Evolutionary conservation across 1,140 invertebrate genomes (phyloP).

Genomic region (Manduca sexta): DNA sequence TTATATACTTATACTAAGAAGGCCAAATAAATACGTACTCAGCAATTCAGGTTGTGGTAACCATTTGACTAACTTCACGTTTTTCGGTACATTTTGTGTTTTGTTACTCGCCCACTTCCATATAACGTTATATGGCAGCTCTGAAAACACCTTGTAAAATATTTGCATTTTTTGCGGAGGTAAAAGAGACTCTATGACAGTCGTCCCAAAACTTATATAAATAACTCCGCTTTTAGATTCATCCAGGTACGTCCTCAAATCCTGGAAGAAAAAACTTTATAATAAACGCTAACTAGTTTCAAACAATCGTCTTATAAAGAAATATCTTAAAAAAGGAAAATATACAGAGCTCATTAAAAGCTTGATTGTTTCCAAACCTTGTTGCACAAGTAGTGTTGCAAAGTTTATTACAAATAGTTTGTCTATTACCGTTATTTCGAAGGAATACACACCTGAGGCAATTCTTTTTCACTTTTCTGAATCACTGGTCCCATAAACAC

Average conservation of each 20-base stretch:
- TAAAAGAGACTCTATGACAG: conserved; percentile 52
- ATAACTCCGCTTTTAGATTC: conserved; percentile 70
- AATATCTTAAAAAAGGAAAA: background rate
- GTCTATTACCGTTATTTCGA: too few relatives aligned
- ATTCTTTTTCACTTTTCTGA: conserved; percentile 40
- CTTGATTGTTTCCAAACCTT: too few relatives aligned
- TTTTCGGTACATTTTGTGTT: background rate
- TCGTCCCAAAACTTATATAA: conserved; percentile 76
- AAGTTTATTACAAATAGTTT: too few relatives aligned
- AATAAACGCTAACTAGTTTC: background rate
- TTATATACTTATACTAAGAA: too few relatives aligned
- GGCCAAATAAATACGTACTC: too few relatives aligned
- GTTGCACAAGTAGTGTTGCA: too few relatives aligned
- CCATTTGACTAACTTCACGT: background rate
- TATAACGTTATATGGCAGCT: conserved; percentile 42
- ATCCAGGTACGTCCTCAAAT: conserved; percentile 69
- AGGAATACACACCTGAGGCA: conserved; percentile 28
- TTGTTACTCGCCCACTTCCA: background rate
- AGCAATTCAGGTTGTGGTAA: background rate
- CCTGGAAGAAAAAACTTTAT: conserved; percentile 19
- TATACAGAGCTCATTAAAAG: too few relatives aligned
- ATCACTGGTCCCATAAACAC: conserved; percentile 66
- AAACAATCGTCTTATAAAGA: background rate
- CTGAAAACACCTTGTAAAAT: conserved; percentile 52
- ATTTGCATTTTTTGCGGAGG: conserved; percentile 34